Base-by-base conservation (phyloP, 2,797 vertebrate species). In the Diplodus sargus region DNA sequence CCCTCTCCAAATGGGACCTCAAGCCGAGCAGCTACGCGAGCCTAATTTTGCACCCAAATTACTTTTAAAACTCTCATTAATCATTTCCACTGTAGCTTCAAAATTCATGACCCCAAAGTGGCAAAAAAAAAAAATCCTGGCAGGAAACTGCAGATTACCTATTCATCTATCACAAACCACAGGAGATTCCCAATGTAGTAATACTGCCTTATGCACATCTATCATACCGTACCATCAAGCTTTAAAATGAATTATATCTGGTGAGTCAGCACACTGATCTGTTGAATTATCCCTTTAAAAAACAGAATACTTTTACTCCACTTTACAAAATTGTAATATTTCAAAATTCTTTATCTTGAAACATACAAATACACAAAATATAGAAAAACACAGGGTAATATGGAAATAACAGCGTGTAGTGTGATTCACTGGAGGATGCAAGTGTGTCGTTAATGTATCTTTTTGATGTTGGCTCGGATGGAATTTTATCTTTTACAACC, bases 1-100 rank as follows among this genome's bases (percentile, higher is more conserved):
- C 17, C 30, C 43, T 69, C 53, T 85, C 48, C 45, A 77, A 84
- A 80, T 54, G 17, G 39, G 25, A 62, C 57, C 51, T 64, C 69
- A 83, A 22, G 59, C 20, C 20, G 28, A 75, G 42, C 3, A 53
- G 45, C 68, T 62, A 47, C 57, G 68, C 59, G 70, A 75, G 53
- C 17, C 56, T 51, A 49, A 78, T 69, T 74, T 64, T 78, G 56
- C 39, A 20, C 63, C 20, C 12, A 79, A 74, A 75, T 64, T 64
- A 23, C 0, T 39, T 57, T 60, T 54, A 66, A 78, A 74, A 56
- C 59, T 66, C 12, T 66, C 58, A 80, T 85, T 59, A 8, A 75
- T 78, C 42, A 69, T 81, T 81, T 76, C 15, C 70, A 54, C 39
- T 14, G 23, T 57, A 72, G 52, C 23, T 20, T 39, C 20, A 16